Conservation (phyloP, 1,140 invertebrate genomes). For the Charaxes varanes region DNA sequence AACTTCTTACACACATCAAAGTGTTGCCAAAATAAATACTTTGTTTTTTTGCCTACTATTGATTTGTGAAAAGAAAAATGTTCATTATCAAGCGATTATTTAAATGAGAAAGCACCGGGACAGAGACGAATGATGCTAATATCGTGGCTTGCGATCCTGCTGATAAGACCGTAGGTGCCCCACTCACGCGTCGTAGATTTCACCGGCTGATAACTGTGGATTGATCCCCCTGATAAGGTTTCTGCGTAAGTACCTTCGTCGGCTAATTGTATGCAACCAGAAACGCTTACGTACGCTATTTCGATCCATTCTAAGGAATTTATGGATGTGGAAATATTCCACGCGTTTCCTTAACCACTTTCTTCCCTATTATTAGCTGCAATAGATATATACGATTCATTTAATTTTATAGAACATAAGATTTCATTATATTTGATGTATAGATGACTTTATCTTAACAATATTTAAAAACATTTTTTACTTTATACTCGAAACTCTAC, state of each 20-base stretch:
- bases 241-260: conserved; percentile 63
- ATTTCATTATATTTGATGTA: too few species aligned
- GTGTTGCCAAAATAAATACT: too few species aligned
- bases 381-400: too few species aligned
- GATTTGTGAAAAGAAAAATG: conserved; percentile 50
- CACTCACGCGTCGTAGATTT: conserved; percentile 61
- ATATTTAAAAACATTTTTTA: too few species aligned
- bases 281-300: background rate
- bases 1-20: too few species aligned
- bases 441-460: too few species aligned
- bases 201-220: conserved; percentile 52
- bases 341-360: background rate
- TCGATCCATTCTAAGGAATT: too few species aligned
- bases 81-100: conserved; percentile 70
- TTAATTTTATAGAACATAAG: too few species aligned
- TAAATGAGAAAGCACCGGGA: conserved; percentile 68
- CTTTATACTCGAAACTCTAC: too few species aligned
- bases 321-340: too few species aligned
- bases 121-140: conserved; percentile 71
- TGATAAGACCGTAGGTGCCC: conserved; percentile 48
- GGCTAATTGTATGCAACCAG: conserved; percentile 25
- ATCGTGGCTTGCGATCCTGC: conserved; percentile 56
- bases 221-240: conserved; percentile 64
- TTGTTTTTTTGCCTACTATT: too few species aligned
- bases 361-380: too few species aligned